Percentiles rank a stretch among this genome's conserved stretches.
phyloP scores from a whole-genome alignment of 1,140 invertebrate genomes.

The Heliothis virescens region DNA sequence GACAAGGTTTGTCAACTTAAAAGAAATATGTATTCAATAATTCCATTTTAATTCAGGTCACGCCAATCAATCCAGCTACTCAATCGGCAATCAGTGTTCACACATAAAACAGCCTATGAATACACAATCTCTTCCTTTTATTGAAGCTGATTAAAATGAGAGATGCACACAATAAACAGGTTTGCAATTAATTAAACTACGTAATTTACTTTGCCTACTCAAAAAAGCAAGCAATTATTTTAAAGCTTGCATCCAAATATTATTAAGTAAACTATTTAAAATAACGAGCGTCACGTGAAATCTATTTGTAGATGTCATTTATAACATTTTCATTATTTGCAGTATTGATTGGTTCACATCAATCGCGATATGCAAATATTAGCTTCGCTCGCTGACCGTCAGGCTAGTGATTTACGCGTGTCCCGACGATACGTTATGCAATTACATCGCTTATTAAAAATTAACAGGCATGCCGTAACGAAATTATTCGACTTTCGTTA shows the following conservation, averaged over 20 bases:
- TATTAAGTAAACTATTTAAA: conserved; percentile 61
- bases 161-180: neutral
- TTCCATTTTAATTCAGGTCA: too few species aligned
- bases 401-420: conserved; percentile 75
- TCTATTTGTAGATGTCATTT: conserved; percentile 79
- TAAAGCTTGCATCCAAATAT: conserved; percentile 64
- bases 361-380: conserved; percentile 86
- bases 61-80: too few species aligned
- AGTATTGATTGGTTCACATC: conserved; percentile 85
- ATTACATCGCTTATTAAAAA: conserved; percentile 84
- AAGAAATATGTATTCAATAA: too few species aligned
- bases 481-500: conserved; percentile 29
- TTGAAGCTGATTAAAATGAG: too few species aligned
- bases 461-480: conserved; percentile 61
- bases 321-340: conserved; percentile 84
- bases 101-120: too few species aligned
- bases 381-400: conserved; percentile 76
- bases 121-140: too few species aligned
- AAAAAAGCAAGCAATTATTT: conserved; percentile 53
- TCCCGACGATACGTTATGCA: conserved; percentile 78
- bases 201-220: conserved; percentile 38
- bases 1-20: too few species aligned
- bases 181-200: neutral
- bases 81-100: too few species aligned
- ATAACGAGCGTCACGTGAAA: conserved; percentile 71